These are phyloP conservation scores for Sesia apiformis DNA, from an alignment of 2,888 invertebrate species.

Conservation along the genomic window DNA sequence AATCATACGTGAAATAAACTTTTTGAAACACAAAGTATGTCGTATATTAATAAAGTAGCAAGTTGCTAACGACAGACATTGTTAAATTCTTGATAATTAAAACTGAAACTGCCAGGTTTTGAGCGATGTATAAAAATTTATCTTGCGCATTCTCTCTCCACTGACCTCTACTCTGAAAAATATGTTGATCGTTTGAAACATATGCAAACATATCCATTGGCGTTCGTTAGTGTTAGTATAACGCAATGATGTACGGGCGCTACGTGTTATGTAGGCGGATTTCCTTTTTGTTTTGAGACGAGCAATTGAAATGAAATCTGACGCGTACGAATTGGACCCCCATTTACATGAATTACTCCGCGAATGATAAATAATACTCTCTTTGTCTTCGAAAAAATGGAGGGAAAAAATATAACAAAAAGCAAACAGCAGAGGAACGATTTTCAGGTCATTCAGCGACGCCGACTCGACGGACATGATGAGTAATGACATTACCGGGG, in stretches of 20 bases:
- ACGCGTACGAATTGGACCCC: background rate
- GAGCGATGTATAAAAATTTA: too few relatives aligned
- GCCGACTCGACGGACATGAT: background rate
- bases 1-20: too few relatives aligned
- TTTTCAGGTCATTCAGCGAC: conserved; percentile 2
- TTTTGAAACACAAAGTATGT: too few relatives aligned
- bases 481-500: background rate
- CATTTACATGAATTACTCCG: conserved; percentile 10
- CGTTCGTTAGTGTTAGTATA: background rate
- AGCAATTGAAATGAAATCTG: background rate
- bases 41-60: too few relatives aligned
- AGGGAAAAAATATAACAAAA: background rate
- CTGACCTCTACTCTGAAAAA: too few relatives aligned
- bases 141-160: too few relatives aligned
- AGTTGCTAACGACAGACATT: too few relatives aligned
- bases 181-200: background rate
- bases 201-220: background rate
- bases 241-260: background rate
- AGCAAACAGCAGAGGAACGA: background rate
- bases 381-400: background rate
- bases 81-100: too few relatives aligned
- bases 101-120: too few relatives aligned
- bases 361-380: conserved; percentile 1
- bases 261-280: background rate
- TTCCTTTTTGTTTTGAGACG: background rate